phyloP scores from a whole-genome alignment of 2,888 invertebrate genomes.

The Mesodorylaimus sp. region DNA sequence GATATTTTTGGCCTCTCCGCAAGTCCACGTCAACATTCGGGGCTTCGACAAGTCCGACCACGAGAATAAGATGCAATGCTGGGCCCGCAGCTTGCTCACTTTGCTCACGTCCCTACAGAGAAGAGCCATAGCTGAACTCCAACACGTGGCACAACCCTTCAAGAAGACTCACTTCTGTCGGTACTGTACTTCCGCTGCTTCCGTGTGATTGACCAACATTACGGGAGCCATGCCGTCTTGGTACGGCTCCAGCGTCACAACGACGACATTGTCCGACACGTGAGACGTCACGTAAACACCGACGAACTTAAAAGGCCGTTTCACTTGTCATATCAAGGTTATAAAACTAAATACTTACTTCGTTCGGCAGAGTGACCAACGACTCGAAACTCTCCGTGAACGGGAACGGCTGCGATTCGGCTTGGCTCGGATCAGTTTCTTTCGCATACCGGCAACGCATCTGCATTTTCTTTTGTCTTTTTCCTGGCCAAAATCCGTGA shows the following conservation, averaged over 20 bases:
- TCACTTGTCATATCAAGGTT: background rate
- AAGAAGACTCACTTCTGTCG: background rate
- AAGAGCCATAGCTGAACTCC: background rate
- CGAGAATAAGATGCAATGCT: conserved; percentile 41
- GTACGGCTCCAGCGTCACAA: conserved; percentile 66
- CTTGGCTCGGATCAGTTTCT: conserved; percentile 43
- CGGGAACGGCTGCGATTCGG: conserved; percentile 58
- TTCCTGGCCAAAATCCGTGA: conserved; percentile 60
- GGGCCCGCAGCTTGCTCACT: conserved; percentile 35
- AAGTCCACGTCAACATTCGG: conserved; percentile 36
- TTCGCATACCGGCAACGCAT: conserved; percentile 47
- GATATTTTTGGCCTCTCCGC: conserved; percentile 33
- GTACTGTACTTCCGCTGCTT: background rate
- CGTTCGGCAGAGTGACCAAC: conserved; percentile 56
- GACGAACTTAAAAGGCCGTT: conserved; percentile 15
- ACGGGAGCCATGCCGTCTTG: conserved; percentile 70
- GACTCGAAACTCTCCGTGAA: conserved; percentile 66
- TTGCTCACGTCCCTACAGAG: conserved; percentile 54
- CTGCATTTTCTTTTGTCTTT: conserved; percentile 31
- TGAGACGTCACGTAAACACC: conserved; percentile 51
- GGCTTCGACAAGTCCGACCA: conserved; percentile 41
- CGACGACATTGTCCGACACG: conserved; percentile 72
- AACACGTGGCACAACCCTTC: conserved; percentile 1
- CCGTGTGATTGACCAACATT: conserved; percentile 58
- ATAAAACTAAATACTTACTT: conserved; percentile 39